Evolutionary conservation across 2,888 invertebrate species (phyloP).

Genomic region (Camptogramma bilineatum): DNA sequence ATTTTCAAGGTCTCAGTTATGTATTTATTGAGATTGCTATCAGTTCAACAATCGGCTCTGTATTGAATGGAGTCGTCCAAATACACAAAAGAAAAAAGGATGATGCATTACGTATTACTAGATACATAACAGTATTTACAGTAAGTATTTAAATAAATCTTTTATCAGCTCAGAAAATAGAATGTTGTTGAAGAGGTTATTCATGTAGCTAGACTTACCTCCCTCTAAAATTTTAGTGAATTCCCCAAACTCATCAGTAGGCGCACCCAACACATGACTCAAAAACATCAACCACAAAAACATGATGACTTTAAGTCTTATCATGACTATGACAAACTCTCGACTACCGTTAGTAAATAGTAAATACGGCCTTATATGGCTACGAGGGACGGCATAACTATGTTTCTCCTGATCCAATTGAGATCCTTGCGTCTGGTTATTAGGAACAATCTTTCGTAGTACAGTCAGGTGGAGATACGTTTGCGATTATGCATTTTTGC

Average conservation of each 20-base stretch:
- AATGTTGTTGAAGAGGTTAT: neutral
- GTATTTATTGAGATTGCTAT: neutral
- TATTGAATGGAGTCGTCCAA: neutral
- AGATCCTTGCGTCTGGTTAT: slow-evolving; percentile 65
- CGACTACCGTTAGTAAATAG: slow-evolving; percentile 42
- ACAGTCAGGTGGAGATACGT: slow-evolving; percentile 57
- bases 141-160: too few species aligned
- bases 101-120: neutral
- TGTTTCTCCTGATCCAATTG: slow-evolving; percentile 76
- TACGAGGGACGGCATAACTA: slow-evolving; percentile 58
- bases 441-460: slow-evolving; percentile 66
- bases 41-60: neutral
- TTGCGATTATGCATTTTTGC: slow-evolving; percentile 21
- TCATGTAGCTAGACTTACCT: slow-evolving; percentile 27
- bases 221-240: slow-evolving; percentile 62
- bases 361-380: slow-evolving; percentile 62
- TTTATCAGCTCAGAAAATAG: too few species aligned
- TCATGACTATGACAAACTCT: slow-evolving; percentile 43
- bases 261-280: slow-evolving; percentile 52
- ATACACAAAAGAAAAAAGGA: neutral
- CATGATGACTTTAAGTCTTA: slow-evolving; percentile 52
- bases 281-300: slow-evolving; percentile 59
- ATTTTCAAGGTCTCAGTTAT: neutral
- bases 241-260: slow-evolving; percentile 63
- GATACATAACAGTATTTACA: too few species aligned